A percentile compares a stretch with the other conserved stretches of the same genome.
phyloP scores from a whole-genome alignment of 1,140 invertebrate genomes.

The Melanaphis sacchari region DNA sequence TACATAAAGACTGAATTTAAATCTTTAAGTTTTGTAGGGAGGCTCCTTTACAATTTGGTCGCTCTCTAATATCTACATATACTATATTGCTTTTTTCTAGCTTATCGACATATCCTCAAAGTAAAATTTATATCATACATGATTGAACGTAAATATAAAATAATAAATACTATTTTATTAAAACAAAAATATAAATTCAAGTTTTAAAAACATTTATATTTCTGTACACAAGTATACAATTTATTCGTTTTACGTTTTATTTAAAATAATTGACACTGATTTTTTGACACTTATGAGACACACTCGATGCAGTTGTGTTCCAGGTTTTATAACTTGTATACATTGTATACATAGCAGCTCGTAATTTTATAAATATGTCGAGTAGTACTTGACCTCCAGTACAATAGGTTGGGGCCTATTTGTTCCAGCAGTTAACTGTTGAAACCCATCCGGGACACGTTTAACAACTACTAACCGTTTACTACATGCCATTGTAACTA shows the following conservation, averaged over 20 bases:
- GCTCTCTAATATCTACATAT: too few relatives aligned
- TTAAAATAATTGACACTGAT: neutral
- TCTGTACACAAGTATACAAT: too few relatives aligned
- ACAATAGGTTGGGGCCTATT: slow-evolving; percentile 17
- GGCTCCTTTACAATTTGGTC: too few relatives aligned
- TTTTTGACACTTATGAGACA: neutral
- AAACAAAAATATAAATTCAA: too few relatives aligned
- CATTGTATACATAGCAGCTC: neutral
- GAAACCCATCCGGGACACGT: slow-evolving; percentile 37
- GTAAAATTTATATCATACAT: too few relatives aligned
- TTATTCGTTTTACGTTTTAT: neutral
- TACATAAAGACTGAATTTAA: too few relatives aligned
- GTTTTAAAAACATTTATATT: too few relatives aligned
- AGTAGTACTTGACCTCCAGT: slow-evolving; percentile 24
- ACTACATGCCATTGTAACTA: slow-evolving; percentile 18
- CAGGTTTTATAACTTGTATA: neutral
- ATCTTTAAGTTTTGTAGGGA: too few relatives aligned
- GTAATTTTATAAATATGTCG: neutral
- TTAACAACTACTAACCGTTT: slow-evolving; percentile 2
- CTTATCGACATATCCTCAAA: too few relatives aligned
- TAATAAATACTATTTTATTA: too few relatives aligned
- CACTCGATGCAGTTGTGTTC: neutral
- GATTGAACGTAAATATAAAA: too few relatives aligned
- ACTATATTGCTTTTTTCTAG: too few relatives aligned
- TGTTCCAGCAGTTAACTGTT: slow-evolving; percentile 30